Base-by-base conservation (phyloP, 2,888 invertebrate species). In the Yponomeuta sedellus region DNA sequence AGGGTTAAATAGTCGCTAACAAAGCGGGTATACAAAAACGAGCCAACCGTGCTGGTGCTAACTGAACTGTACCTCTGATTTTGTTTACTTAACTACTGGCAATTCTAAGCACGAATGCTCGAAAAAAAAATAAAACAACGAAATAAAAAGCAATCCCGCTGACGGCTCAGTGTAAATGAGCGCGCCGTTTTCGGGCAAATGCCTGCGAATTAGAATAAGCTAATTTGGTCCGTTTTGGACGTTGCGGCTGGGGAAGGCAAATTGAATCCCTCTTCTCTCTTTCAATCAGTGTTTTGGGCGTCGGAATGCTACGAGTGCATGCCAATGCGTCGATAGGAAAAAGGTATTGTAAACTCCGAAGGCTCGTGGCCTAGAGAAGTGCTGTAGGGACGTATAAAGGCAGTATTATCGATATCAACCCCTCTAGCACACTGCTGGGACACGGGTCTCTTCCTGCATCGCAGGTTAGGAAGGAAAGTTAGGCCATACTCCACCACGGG, bases 261-360 rank as follows among this genome's bases (percentile, higher is more conserved):
- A 80, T 80, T 75, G 75, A 79, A 77, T 75, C 71, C 76, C 72
- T 73, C 73, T 75, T 75, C 71, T 75, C 72, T 73, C 72, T 75
- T 75, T 78, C 78, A 80, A 80, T 79, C 78, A 77, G 77, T 71
- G 69, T 76, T 74, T 52, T 52, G 44, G 44, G 16, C 16, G 10
- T 52, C 44, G 44, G 44, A 16, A 52, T 4, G 44, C 44, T 16
- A 16, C 44, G 16, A 52, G 44, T 52, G 44, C 44, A 52, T 52
- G 44, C 44, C 16, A 52, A 52, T 44, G 44, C 44, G 44, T 52
- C 44, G 44, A 1, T 16, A 52, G 16, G 16, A 52, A 52, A 52
- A 52, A 52, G 44, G 44, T 12, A 34, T 34, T 34, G 34, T 34
- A 5, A 34, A 34, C 34, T 34, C 34, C n/a, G n/a, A n/a, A n/a